Evolutionary conservation across 1,140 invertebrate genomes (phyloP).

Genomic region (Rhyzopertha dominica): DNA sequence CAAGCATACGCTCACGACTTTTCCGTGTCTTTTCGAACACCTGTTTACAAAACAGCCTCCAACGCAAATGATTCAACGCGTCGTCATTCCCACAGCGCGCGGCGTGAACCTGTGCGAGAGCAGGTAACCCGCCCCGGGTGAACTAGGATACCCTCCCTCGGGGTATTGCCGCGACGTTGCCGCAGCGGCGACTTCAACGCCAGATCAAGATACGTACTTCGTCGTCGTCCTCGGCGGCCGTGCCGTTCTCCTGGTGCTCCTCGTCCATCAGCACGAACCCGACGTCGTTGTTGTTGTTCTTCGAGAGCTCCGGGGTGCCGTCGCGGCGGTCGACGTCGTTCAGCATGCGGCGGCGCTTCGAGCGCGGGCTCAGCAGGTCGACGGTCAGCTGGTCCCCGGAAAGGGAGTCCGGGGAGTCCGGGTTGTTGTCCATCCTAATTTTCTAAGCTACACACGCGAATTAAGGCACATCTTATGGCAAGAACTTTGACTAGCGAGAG

Average conservation of each 20-base stretch:
- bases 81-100: too few relatives aligned
- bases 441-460: conserved; percentile 15
- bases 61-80: too few relatives aligned
- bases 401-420: conserved; percentile 43
- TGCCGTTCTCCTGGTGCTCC: conserved; percentile 46
- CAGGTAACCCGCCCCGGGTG: conserved; percentile 32
- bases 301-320: conserved; percentile 46
- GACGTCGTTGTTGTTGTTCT: conserved; percentile 54
- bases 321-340: conserved; percentile 32
- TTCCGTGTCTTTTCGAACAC: too few relatives aligned
- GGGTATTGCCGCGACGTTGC: conserved; percentile 22
- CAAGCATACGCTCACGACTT: too few relatives aligned
- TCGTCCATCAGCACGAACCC: conserved; percentile 53
- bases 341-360: conserved; percentile 32
- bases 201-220: conserved; percentile 47
- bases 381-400: conserved; percentile 41
- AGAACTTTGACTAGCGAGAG: conserved; percentile 36
- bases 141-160: conserved; percentile 36
- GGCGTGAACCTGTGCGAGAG: conserved; percentile 17
- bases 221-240: conserved; percentile 46
- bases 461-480: conserved; percentile 27
- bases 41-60: too few relatives aligned
- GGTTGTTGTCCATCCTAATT: conserved; percentile 35
- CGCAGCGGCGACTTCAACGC: too few relatives aligned
- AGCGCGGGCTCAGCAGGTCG: conserved; percentile 34